Base-by-base conservation (phyloP, 2,888 invertebrate genomes). In the Drosophila melanosoma region DNA sequence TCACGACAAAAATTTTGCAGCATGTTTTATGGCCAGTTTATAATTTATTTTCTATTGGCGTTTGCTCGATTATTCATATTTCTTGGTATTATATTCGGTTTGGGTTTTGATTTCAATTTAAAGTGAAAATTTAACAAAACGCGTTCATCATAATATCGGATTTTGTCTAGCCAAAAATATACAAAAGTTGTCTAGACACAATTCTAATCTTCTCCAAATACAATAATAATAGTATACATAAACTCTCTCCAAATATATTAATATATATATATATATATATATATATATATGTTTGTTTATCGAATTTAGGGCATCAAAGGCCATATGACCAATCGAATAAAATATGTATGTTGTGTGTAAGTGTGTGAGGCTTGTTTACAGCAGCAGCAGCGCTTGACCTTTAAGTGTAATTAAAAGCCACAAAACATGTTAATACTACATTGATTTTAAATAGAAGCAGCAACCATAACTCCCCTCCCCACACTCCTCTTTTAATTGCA, bases 251-350 rank as follows among this genome's bases (percentile, higher is more conserved):
- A 29, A 29, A 33, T 33, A 3, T 12, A n/a, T 8, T 29, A 15
- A 49, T 45, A 7, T 53, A 17, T 40, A 36, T 51, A 23, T 29
- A 15, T 20, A 29, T 33, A 59, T 42, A 7, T 53, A 17, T 40
- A 36, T 51, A 54, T 36, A 51, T 56, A 53, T 80, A 1, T 52
- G 66, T 72, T 69, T 72, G 32, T 81, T 70, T 74, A 66, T 62
- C 69, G 79, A 82, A 81, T 79, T 85, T 86, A 89, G 86, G 89
- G 87, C 87, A 86, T 79, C 83, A 89, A 82, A 89, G 87, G 85
- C 89, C 87, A 89, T 79, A 85, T 84, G 87, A 86, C 84, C 84
- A 87, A 89, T 80, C 82, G 82, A 86, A 85, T 83, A 63, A 66
- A 78, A 69, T 65, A 68, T 52, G 38, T 23, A 56, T 58, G 40